Base-by-base conservation (phyloP, 2,113 vertebrate species). In the Pipa parva region DNA sequence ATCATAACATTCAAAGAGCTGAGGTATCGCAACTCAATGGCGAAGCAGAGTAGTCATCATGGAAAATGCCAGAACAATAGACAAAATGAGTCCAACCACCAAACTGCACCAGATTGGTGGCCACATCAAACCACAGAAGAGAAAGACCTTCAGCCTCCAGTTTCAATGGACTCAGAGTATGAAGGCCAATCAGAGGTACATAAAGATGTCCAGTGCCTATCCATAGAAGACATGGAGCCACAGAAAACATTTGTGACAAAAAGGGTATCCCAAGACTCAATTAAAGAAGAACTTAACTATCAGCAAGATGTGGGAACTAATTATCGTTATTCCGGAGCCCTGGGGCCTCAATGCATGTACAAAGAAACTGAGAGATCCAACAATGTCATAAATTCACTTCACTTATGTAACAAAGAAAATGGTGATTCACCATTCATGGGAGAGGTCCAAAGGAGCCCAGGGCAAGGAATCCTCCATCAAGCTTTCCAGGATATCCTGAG, bases 1-100 rank as follows among this genome's bases (percentile, higher is more conserved):
- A 83, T 93, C 73, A 96, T 91, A 12, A 98, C 94, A 0, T 98
- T 98, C 78, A 93, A 93, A 79, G 95, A 98, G 78, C 78, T 98
- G 63, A 85, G 95, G 11, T 84, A 88, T 74, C 87, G 92, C 29
- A 88, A 58, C 1, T 55, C 54, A 1, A 52, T 70, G 63, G 85
- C 71, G 78, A 91, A 90, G 75, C 85, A 80, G 73, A 72, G 58
- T 62, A 77, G 71, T 8, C 87, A 62, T 45, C 7, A 3, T 66
- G 83, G 81, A 83, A 63, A 74, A 77, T 59, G 79, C 80, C 71
- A 74, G 31, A 52, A 31, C 67, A 83, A 78, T 18, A 0, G 4
- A 27, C 50, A 1, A 0, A 31, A 7, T 3, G 74, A 11, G 65
- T 27, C 1, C 0, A 57, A 7, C 0, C 0, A 71, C 0, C 0